phyloP scores from a whole-genome alignment of 2,888 invertebrate genomes.

The Mimachlamys varia region DNA sequence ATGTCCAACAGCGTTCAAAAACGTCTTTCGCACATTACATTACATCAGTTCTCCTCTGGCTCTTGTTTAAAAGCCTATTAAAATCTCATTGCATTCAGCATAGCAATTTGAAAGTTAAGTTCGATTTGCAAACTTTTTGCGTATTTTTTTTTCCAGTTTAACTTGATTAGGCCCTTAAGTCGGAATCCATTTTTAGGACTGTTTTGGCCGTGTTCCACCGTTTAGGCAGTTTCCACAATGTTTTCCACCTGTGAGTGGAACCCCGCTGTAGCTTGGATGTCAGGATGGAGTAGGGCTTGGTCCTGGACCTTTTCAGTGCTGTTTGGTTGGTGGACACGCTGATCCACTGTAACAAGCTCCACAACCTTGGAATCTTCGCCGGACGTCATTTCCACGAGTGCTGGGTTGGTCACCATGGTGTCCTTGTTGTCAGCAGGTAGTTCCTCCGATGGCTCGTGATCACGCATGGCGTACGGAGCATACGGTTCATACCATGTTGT shows the following conservation, averaged over 20 bases:
- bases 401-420: constrained; percentile 38
- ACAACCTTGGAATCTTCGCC: constrained; percentile 43
- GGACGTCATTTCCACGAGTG: neutral
- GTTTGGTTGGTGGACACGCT: constrained; percentile 57
- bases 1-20: neutral
- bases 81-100: neutral
- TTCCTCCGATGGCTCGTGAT: constrained; percentile 46
- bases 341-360: constrained; percentile 63
- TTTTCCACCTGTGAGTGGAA: constrained; percentile 41
- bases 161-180: neutral
- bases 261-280: constrained; percentile 57
- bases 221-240: constrained; percentile 45
- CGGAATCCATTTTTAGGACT: neutral
- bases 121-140: neutral
- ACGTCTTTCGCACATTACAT: neutral
- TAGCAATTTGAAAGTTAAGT: neutral
- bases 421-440: constrained; percentile 36
- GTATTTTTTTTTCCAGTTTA: neutral
- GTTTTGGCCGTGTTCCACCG: neutral
- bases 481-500: constrained; percentile 62
- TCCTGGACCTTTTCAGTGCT: constrained; percentile 52
- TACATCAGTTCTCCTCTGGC: neutral
- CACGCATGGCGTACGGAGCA: constrained; percentile 58
- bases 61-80: neutral
- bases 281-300: constrained; percentile 65